A percentile compares a stretch with the other conserved stretches of the same genome.
These are phyloP conservation scores for Lacerta agilis DNA, from an alignment of 2,797 vertebrate species.

Conservation along the genomic window DNA sequence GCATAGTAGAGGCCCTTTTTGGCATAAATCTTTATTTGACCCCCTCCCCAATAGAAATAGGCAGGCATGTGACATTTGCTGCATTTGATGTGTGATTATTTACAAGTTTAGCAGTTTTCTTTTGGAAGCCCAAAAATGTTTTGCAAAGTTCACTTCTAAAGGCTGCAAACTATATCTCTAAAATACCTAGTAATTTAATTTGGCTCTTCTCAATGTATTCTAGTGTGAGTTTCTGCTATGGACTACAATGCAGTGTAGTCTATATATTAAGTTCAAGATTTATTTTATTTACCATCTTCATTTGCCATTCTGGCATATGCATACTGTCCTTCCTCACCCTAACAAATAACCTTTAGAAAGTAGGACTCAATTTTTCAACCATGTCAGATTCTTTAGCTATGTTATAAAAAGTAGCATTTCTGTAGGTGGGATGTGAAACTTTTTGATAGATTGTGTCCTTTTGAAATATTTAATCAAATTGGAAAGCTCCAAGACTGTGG, in stretches of 20 bases:
- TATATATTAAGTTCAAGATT: constrained; percentile 56
- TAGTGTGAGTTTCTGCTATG: constrained; percentile 34
- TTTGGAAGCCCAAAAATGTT: not conserved
- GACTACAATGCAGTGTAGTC: constrained; percentile 34
- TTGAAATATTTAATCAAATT: constrained; percentile 55
- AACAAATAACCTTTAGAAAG: constrained; percentile 68
- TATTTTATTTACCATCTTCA: constrained; percentile 62
- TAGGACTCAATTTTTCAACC: constrained; percentile 64
- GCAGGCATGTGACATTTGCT: not conserved
- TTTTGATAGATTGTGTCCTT: constrained; percentile 55
- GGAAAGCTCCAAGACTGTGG: constrained; percentile 14
- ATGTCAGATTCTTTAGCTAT: constrained; percentile 61
- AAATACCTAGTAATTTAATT: not conserved
- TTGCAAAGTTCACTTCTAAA: not conserved
- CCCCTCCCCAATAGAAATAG: not conserved
- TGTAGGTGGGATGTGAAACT: constrained; percentile 29
- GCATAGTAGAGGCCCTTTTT: fast-evolving
- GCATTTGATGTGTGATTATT: not conserved
- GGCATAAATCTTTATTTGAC: not conserved
- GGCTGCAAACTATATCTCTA: not conserved
- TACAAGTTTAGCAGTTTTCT: not conserved
- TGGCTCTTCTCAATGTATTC: constrained; percentile 49
- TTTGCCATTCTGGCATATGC: constrained; percentile 54
- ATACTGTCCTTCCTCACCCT: constrained; percentile 46
- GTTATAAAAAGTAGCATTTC: constrained; percentile 57